Conservation (phyloP, 2,888 invertebrate genomes). For the Protula sp. region DNA sequence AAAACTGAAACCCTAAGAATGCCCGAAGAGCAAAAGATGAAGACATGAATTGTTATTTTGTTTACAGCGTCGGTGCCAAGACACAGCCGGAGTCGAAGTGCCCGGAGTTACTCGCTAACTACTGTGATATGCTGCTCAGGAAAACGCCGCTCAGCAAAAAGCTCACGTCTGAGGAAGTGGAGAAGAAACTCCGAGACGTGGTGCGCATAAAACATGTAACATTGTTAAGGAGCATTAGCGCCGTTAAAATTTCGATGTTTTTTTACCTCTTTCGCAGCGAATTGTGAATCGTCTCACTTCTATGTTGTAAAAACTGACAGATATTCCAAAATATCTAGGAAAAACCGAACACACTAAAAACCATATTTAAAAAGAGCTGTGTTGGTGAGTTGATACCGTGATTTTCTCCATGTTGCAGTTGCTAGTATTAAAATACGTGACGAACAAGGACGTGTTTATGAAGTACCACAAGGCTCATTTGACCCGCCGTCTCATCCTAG, state of each 20-base stretch:
- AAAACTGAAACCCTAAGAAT: no score
- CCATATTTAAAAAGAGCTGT: no score
- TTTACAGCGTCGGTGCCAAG: slow-evolving; percentile 47
- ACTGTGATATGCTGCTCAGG: slow-evolving; percentile 97
- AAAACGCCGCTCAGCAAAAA: slow-evolving; percentile 94
- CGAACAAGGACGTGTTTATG: slow-evolving; percentile 99
- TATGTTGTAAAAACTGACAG: no score
- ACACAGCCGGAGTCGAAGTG: slow-evolving; percentile 87
- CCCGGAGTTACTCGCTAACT: slow-evolving; percentile 96
- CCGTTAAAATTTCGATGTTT: not conserved
- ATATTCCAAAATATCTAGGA: no score
- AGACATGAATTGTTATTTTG: not conserved
- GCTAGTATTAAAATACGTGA: slow-evolving; percentile 95
- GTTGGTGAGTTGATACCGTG: no score
- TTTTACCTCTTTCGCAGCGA: not conserved
- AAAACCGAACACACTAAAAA: no score
- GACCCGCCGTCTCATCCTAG: slow-evolving; percentile 89
- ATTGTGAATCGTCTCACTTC: no score
- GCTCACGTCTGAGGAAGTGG: slow-evolving; percentile 94
- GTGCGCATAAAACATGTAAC: slow-evolving; percentile 58
- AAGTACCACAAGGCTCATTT: slow-evolving; percentile 97
- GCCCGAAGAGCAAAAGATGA: no score
- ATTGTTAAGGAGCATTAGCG: not conserved
- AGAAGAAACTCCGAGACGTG: slow-evolving; percentile 85
- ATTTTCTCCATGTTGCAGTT: slow-evolving; percentile 56